Percentiles rank a stretch among this genome's conserved stretches.
Conservation (phyloP, 2,113 vertebrate genomes). For the Herpetotheres cachinnans region DNA sequence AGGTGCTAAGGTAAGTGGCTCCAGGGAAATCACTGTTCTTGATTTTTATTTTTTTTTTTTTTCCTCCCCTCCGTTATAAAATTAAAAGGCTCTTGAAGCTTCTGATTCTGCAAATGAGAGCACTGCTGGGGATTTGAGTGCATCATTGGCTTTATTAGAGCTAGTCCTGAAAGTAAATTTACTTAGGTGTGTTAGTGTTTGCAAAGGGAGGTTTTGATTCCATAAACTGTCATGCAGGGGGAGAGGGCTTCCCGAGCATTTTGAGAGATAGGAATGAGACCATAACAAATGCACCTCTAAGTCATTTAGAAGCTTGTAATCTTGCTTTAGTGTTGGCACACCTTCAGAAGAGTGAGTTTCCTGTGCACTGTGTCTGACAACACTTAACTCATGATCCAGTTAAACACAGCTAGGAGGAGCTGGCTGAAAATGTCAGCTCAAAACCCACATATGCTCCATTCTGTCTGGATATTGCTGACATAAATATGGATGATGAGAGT, state of each 20-base stretch:
- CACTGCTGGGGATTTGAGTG: not conserved
- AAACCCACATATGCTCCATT: not conserved
- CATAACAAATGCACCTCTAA: not conserved
- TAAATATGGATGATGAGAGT: not conserved
- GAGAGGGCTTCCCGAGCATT: not conserved
- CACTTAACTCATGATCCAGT: not conserved
- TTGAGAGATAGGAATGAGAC: not conserved
- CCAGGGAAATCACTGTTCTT: not conserved
- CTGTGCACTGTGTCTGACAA: accelerated
- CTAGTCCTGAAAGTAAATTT: not conserved
- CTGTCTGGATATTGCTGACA: not conserved
- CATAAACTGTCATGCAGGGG: not conserved
- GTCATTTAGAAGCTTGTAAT: not conserved
- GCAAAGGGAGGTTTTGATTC: not conserved
- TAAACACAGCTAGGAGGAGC: not conserved
- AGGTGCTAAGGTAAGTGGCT: not conserved
- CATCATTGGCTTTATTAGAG: not conserved
- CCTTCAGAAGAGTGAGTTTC: not conserved
- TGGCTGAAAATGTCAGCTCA: not conserved
- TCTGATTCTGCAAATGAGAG: not conserved
- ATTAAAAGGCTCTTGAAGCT: not conserved
- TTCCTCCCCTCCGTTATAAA: not conserved
- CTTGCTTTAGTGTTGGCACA: not conserved
- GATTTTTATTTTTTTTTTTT: not conserved
- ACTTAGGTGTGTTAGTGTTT: not conserved